phyloP scores from a whole-genome alignment of 2,888 invertebrate genomes.

The Opisthograptis luteolata region DNA sequence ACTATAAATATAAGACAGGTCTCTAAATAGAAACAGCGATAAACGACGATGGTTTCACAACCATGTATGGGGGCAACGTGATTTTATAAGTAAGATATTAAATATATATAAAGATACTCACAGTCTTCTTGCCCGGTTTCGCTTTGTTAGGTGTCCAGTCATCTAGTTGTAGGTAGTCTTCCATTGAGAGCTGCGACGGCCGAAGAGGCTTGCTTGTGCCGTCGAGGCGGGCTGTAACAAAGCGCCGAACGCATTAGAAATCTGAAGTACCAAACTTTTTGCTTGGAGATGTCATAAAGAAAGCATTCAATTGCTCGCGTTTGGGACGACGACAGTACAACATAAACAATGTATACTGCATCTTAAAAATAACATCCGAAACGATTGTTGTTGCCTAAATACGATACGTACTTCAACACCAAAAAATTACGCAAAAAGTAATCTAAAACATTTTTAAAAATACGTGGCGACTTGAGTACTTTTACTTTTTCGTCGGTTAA shows the following conservation, averaged over 20 bases:
- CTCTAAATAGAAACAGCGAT: too few species aligned
- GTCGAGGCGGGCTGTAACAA: slow-evolving; percentile 94
- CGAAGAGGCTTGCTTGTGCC: slow-evolving; percentile 92
- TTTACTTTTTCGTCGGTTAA: too few species aligned
- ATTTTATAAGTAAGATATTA: background rate
- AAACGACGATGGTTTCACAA: background rate
- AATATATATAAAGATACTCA: slow-evolving; percentile 77
- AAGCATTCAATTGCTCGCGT: too few species aligned
- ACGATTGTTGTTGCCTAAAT: too few species aligned
- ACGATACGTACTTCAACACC: too few species aligned
- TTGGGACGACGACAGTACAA: background rate
- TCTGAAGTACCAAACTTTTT: background rate
- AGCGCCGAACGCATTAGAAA: slow-evolving; percentile 42
- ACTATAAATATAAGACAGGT: too few species aligned
- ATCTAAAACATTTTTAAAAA: too few species aligned
- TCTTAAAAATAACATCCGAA: background rate
- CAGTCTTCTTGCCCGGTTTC: slow-evolving; percentile 94
- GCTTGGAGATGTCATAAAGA: too few species aligned
- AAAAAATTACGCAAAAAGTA: too few species aligned
- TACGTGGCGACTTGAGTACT: too few species aligned
- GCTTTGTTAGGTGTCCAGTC: slow-evolving; percentile 87
- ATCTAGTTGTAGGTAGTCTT: slow-evolving; percentile 95
- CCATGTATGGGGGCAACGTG: too few species aligned
- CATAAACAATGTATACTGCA: slow-evolving; percentile 1
- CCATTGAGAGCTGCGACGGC: slow-evolving; percentile 90